Base-by-base conservation (phyloP, 1,140 invertebrate species). In the Helicorthomorpha holstii region DNA sequence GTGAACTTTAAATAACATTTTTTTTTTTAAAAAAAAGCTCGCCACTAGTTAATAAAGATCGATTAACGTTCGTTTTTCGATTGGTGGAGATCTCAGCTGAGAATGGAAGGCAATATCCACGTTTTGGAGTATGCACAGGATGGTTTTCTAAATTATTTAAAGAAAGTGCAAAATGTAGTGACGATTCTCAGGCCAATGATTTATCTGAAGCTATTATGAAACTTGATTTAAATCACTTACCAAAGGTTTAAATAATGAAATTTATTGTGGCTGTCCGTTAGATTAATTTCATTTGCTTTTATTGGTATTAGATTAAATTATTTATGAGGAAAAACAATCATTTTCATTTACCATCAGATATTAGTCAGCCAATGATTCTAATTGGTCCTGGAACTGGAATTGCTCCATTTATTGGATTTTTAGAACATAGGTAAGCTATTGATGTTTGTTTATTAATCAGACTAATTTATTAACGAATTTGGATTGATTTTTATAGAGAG, bases 301-400 rank as follows among this genome's bases (percentile, higher is more conserved):
- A n/a, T n/a, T n/a, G n/a, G n/a, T 50, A 10, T 38, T 64, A 62
- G 54, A 48, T 79, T 19, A 66, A 74, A 22, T 71, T 83, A 56
- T 85, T 76, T 74, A 75, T 74, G 56, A 74, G 76, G 64, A 74
- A 69, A 63, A 75, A 62, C 59, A 77, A 62, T 56, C 63, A 55
- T 61, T 83, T 77, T 66, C 65, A 61, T 54, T 77, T 70, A 60
- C 76, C 63, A 58, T 64, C 59, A 55, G 73, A 73, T 69, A 59
- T 65, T 56, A 63, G 54, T 59, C 67, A 46, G 59, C 80, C 82
- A 38, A 63, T 85, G 29, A 75, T 91, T 54, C 75, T 91, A 64
- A 77, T 92, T 55, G 82, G 80, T 3, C 77, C 85, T 53, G 88
- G 88, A 16, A 88, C 85, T 27, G 88, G 85, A 14, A 66, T 89